A percentile compares a stretch with the other conserved stretches of the same genome.
These are phyloP conservation scores for Caranx ignobilis DNA, from an alignment of 2,113 vertebrate species.

Conservation along the genomic window DNA sequence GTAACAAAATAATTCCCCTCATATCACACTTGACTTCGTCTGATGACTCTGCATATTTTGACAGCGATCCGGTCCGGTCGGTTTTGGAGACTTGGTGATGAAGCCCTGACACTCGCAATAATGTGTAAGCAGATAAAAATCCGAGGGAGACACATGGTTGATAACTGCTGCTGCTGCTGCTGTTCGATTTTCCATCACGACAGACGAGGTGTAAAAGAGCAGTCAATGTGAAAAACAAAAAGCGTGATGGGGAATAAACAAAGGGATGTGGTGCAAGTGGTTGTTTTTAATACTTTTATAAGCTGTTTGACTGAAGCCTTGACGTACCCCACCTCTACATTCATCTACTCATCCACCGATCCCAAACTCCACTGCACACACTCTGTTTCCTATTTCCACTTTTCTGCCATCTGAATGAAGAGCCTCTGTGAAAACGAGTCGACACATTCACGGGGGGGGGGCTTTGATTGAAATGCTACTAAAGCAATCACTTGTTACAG, in stretches of 20 bases:
- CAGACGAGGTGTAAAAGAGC: not conserved
- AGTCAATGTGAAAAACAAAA: not conserved
- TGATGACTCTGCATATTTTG: constrained; percentile 21
- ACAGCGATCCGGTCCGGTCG: not conserved
- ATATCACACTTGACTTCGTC: constrained; percentile 1
- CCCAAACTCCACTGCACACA: constrained; percentile 13
- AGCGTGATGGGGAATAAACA: not conserved
- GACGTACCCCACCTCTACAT: not conserved
- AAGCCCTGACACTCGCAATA: not conserved
- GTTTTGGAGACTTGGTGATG: constrained; percentile 9
- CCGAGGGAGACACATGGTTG: not conserved
- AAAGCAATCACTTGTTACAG: constrained; percentile 43
- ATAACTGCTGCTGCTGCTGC: not conserved
- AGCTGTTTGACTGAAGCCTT: not conserved
- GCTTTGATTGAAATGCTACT: constrained; percentile 51
- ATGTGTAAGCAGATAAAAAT: constrained; percentile 15
- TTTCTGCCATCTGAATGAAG: constrained; percentile 17
- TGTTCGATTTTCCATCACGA: not conserved
- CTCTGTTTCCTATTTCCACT: constrained; percentile 23
- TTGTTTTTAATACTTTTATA: constrained; percentile 10
- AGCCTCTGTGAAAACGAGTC: constrained; percentile 32
- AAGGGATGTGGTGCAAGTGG: not conserved
- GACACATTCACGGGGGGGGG: constrained; percentile 23
- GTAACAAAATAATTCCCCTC: constrained; percentile 29
- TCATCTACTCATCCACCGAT: constrained; percentile 10